Base-by-base conservation (phyloP, 2,113 vertebrate genomes). In the Turnix velox region DNA sequence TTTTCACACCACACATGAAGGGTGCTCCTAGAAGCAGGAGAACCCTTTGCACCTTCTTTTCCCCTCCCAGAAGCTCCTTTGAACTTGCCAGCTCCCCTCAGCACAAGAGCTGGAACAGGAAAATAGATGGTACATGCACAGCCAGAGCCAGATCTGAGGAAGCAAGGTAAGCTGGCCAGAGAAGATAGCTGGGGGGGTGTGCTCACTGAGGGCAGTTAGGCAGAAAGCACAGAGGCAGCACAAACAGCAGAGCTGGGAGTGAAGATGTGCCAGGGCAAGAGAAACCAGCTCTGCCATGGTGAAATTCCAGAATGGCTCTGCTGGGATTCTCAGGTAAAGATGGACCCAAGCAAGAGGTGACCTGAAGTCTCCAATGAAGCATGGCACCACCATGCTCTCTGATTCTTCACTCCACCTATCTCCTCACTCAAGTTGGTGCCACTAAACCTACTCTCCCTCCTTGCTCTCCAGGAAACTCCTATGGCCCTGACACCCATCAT, bases 101-200 rank as follows among this genome's bases (percentile, higher is more conserved):
- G 27, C 16, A 75, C 67, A 72, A 10, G 6, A 89, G 81, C 86
- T 55, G 88, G 59, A 37, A 87, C n/a, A 31, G 81, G 61, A 69
- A n/a, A 76, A 67, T 39, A 73, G 54, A 75, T 85, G 91, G 59
- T 85, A 92, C 72, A 63, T 87, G 81, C 84, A 43, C 93, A 95
- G 95, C 94, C 92, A 96, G 81, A 96, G 95, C 94, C 94, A 87
- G 91, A 69, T 39, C 84, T 7, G 1, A 83, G 81, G 71, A 94
- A 94, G 92, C 96, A 84, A 59, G 9, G 74, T 62, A 93, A 88
- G 92, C 69, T 84, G 74, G 58, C 82, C 35, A 6, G 74, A 94
- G 69, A 72, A 84, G 65, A 75, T 2, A 93, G 94, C 83, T 27
- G 37, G 40, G 69, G 84, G 79, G 51, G 48, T 40, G 87, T 69